Evolutionary conservation across 2,888 invertebrate species (phyloP).

Genomic region (Epinotia ramella): DNA sequence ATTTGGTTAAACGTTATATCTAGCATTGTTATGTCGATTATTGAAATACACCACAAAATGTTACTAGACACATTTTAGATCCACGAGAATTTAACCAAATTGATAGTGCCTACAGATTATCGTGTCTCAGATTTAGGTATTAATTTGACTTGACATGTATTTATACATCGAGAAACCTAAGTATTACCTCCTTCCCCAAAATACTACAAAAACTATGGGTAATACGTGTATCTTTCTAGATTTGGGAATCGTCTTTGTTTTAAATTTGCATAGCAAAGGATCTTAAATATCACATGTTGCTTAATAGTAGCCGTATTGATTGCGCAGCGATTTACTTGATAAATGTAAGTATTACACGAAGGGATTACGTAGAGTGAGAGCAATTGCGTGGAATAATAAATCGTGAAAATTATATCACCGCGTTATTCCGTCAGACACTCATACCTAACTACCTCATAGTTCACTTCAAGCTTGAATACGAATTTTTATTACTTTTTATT

Average conservation of each 20-base stretch:
- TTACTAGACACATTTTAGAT: too few species aligned
- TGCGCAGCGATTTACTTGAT: constrained; percentile 11
- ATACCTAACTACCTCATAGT: constrained; percentile 2
- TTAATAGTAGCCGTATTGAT: neutral
- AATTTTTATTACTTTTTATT: neutral
- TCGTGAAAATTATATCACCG: constrained; percentile 29
- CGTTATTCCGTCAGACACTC: constrained; percentile 12
- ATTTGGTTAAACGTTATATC: too few species aligned
- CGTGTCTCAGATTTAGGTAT: too few species aligned
- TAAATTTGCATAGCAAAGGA: neutral
- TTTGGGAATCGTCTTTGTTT: neutral
- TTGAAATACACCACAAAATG: too few species aligned
- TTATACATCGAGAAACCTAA: too few species aligned
- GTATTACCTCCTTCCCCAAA: too few species aligned
- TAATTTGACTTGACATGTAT: too few species aligned
- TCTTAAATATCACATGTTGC: constrained; percentile 3
- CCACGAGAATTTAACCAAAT: too few species aligned
- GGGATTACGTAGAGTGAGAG: constrained; percentile 25
- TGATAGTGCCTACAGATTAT: too few species aligned
- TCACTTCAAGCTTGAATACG: neutral
- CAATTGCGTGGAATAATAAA: constrained; percentile 29
- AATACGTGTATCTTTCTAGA: neutral
- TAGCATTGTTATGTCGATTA: too few species aligned
- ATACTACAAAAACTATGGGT: too few species aligned
- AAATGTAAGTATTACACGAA: constrained; percentile 27